Evolutionary conservation across 2,888 invertebrate species (phyloP), one percentile per base, ranked within the genome.

Genomic region (Drosophila glabriapex): DNA sequence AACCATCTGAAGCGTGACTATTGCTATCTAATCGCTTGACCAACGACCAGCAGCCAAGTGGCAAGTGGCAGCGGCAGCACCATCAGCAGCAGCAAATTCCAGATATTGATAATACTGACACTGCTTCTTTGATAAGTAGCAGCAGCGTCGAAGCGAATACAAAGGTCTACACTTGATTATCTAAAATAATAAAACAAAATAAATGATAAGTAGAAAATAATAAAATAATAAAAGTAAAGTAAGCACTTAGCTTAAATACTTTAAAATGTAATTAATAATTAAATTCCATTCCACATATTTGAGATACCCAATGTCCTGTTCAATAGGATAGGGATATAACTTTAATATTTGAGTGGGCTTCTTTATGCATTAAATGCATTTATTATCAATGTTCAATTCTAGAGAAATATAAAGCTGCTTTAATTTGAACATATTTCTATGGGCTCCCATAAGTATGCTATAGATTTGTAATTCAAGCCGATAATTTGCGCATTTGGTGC

Each of bases 371-470:
- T 41, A 2, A 41, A n/a, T 41, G n/a, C 22, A 25, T 16, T 25
- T 46, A 16, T 25, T 25, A 25, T 4, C 4, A 25, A 46, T 4
- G 1, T 4, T 31, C 31, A 2, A 25, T 46, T 46, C 14, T 2
- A 2, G 25, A 9, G 25, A 25, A 16, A 46, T 46, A 1, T 14
- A 5, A 16, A 35, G 5, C 35, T 16, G 35, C 2, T 35, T 35
- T 1, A 35, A 35, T 35, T 35, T 35, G 35, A 35, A 4, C 35
- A 35, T 4, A 35, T 14, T 35, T 35, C 35, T 0, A 5, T 19
- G 1, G n/a, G 14, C 81, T 59, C 78, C 31, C 49, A 73, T 39
- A 78, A 78, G 78, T 78, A 78, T 72, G 78, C 78, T 78, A 81
- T 49, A 53, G 35, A 65, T 76, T 66, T 63, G 60, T 56, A 58